Evolutionary conservation across 2,113 vertebrate species (phyloP).

Genomic region (Coptodon rendalli): DNA sequence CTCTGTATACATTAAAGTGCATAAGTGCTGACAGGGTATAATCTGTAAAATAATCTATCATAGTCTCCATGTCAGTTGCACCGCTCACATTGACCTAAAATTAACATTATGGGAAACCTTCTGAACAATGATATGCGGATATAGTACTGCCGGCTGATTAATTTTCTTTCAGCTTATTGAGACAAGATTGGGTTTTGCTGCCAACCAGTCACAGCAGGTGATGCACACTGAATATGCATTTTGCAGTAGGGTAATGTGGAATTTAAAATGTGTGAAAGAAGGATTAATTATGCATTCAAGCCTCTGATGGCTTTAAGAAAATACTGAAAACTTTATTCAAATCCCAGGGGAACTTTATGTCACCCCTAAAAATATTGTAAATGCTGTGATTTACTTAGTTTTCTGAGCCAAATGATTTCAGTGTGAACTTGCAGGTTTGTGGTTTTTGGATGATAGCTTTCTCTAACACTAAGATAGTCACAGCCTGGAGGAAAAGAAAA

Average conservation of each 20-base stretch:
- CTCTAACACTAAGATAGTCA: neutral
- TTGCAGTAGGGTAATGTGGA: neutral
- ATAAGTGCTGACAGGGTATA: neutral
- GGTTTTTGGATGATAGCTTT: neutral
- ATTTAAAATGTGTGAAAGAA: conserved; percentile 1
- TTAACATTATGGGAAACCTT: conserved; percentile 13
- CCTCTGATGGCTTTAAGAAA: neutral
- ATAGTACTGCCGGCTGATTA: conserved; percentile 16
- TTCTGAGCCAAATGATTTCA: conserved; percentile 20
- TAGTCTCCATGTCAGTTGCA: neutral
- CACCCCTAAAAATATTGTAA: conserved; percentile 6
- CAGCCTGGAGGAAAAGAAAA: neutral
- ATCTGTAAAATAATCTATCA: neutral
- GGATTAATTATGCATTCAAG: conserved; percentile 26
- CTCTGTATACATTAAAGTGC: neutral
- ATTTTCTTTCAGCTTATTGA: conserved; percentile 25
- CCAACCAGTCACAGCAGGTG: conserved; percentile 33
- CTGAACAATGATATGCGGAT: conserved; percentile 17
- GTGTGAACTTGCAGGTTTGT: neutral
- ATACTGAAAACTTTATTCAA: conserved; percentile 23
- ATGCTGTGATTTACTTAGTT: conserved; percentile 1
- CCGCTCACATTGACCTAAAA: conserved; percentile 12
- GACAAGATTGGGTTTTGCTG: conserved; percentile 6
- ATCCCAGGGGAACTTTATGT: conserved; percentile 15
- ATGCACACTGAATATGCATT: conserved; percentile 29